Evolutionary conservation across 2,797 vertebrate species (phyloP).

Genomic region (Ibycter americanus): DNA sequence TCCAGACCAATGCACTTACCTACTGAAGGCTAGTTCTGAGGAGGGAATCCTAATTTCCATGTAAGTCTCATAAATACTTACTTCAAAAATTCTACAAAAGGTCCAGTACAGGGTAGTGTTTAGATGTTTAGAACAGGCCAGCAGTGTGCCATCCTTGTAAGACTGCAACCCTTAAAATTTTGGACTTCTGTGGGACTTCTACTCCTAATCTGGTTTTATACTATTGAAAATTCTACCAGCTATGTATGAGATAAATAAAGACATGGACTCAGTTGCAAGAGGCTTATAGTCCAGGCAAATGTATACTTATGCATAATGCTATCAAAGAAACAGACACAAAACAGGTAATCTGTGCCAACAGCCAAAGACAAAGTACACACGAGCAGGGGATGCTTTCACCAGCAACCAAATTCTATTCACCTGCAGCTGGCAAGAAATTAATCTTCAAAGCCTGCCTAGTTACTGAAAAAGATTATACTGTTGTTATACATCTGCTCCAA

Average conservation of each 20-base stretch:
- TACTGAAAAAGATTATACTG: background rate
- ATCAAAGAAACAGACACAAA: background rate
- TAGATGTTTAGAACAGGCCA: background rate
- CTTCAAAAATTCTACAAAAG: background rate
- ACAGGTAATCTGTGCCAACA: background rate
- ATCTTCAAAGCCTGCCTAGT: background rate
- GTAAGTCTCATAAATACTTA: background rate
- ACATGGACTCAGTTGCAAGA: background rate
- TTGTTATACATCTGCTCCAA: background rate
- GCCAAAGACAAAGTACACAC: background rate
- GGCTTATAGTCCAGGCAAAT: background rate
- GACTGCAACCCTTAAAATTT: background rate
- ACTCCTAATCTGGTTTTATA: background rate
- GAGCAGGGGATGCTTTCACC: background rate
- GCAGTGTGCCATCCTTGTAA: fast-evolving
- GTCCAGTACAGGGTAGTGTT: background rate
- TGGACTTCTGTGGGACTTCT: background rate
- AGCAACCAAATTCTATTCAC: background rate
- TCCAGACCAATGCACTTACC: background rate
- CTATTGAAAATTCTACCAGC: background rate
- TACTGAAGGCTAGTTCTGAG: background rate
- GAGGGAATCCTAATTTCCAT: background rate
- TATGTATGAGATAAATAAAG: fast-evolving
- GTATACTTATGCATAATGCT: background rate
- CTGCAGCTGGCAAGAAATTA: background rate